Base-by-base conservation (phyloP, 2,797 vertebrate genomes). In the Melanotaenia pygmaea region DNA sequence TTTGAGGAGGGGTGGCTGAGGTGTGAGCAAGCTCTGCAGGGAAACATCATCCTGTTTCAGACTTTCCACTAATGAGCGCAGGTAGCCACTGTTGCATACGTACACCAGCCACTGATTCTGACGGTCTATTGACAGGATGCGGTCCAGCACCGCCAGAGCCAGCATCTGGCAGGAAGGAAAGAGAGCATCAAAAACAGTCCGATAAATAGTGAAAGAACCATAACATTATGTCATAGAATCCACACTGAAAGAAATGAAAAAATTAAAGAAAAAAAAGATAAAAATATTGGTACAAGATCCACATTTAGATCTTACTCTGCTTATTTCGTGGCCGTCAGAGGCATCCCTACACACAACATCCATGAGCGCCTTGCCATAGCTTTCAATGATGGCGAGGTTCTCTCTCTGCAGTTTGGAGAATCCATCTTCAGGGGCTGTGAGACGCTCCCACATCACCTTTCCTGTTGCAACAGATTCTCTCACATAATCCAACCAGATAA, bases 281-380 rank as follows among this genome's bases (percentile, higher is more conserved):
- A 26, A 38, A 54, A 40, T 6, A 30, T n/a, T 8, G 9, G 38
- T 35, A n/a, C 11, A 9, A 6, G 38, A 30, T 20, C 43, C 18
- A 13, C 11, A n/a, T 51, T 22, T 57, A 40, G 32, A 51, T 50
- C 90, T 60, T 93, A 99, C 98, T 90, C 97, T 93, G 90, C 97
- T 96, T 35, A 99, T 97, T 89, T 99, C 97, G 64, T 99, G 98
- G 12, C 98, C 98, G 20, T 99, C 98, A 62, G 98, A 99, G 54
- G 97, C 98, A 28, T 99, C 98, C 76, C 97, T 90, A 82, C 98
- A 99, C 73, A 99, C 96, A 67, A 99, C 98, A 81, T 99, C 98
- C 98, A 99, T 99, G 13, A 99, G 95, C 5, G 97, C 93, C 5
- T 96, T 96, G 51, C 98, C 98, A 0, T 99, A 99, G 85, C 96